Conservation (phyloP, 2,888 invertebrate species). For the Zygothrica quintamaculata region DNA sequence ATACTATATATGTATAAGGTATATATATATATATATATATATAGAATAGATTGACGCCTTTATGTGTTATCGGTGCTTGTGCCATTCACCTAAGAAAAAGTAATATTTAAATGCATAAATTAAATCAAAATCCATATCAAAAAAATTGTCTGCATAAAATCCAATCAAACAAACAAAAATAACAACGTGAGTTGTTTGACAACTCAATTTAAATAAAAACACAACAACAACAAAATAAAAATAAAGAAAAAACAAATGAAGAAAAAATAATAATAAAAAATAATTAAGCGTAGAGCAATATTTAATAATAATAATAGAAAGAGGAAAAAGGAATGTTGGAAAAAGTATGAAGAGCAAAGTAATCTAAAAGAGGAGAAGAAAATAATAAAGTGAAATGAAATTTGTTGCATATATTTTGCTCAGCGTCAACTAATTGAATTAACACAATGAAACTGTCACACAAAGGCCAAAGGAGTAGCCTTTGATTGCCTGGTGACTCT, state of each 20-base stretch:
- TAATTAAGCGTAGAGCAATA: slow-evolving; percentile 56
- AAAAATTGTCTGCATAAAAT: slow-evolving; percentile 61
- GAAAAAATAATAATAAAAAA: slow-evolving; percentile 34
- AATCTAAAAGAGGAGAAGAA: slow-evolving; percentile 5
- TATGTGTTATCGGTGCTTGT: slow-evolving; percentile 3
- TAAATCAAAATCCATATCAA: slow-evolving; percentile 39
- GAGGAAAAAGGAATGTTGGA: not conserved
- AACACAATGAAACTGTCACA: slow-evolving; percentile 67
- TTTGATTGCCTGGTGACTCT: slow-evolving; percentile 45
- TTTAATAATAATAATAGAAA: not conserved
- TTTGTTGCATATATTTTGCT: slow-evolving; percentile 57
- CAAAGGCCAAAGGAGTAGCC: slow-evolving; percentile 39
- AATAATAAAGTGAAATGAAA: slow-evolving; percentile 28
- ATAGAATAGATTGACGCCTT: too few species aligned
- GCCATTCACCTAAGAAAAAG: slow-evolving; percentile 34
- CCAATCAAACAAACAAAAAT: slow-evolving; percentile 45
- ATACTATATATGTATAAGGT: too few species aligned
- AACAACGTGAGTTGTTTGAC: slow-evolving; percentile 56
- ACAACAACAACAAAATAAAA: slow-evolving; percentile 29
- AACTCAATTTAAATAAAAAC: slow-evolving; percentile 54
- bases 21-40: too few species aligned
- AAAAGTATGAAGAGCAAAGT: slow-evolving; percentile 13
- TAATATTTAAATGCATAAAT: slow-evolving; percentile 54
- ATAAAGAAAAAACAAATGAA: too few species aligned
- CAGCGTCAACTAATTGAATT: slow-evolving; percentile 71